phyloP scores from a whole-genome alignment of 2,797 vertebrate genomes.

The Sandelia bainsii region DNA sequence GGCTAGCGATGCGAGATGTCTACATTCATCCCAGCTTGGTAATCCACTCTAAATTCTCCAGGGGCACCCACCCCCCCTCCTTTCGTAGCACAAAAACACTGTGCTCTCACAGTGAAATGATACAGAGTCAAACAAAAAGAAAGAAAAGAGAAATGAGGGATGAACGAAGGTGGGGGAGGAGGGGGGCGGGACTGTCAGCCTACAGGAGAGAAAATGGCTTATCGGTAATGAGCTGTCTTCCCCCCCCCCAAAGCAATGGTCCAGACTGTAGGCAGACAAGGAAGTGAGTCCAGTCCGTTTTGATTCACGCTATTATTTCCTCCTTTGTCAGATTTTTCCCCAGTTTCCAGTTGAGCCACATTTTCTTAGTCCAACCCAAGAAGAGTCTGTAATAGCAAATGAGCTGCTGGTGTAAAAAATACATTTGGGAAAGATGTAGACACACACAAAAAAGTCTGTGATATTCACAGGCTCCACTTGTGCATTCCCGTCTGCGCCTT shows the following conservation, averaged over 20 bases:
- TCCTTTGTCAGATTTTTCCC: conserved; percentile 46
- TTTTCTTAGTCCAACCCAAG: conserved; percentile 7
- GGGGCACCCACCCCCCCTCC: conserved; percentile 15
- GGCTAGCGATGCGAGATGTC: conserved; percentile 43
- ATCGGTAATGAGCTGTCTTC: conserved; percentile 73
- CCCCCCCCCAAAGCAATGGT: conserved; percentile 44
- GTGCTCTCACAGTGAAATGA: conserved; percentile 65
- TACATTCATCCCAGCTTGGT: conserved; percentile 72
- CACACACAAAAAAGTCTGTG: conserved; percentile 67
- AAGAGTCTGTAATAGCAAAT: neutral
- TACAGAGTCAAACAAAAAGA: conserved; percentile 61
- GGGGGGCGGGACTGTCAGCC: conserved; percentile 59
- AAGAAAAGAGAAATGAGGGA: conserved; percentile 41
- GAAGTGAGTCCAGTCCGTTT: conserved; percentile 57
- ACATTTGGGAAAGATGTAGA: conserved; percentile 60
- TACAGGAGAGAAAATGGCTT: conserved; percentile 70
- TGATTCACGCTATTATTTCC: conserved; percentile 36
- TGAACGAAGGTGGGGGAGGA: conserved; percentile 35
- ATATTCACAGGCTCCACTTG: conserved; percentile 83
- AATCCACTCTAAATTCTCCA: conserved; percentile 71
- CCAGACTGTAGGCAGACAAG: conserved; percentile 45
- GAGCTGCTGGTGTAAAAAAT: conserved; percentile 57
- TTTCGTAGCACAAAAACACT: conserved; percentile 58
- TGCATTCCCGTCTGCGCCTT: conserved; percentile 82
- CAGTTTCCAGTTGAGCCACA: conserved; percentile 23